Evolutionary conservation across 2,113 vertebrate genomes (phyloP).

Genomic region (Spea multiplicata): DNA sequence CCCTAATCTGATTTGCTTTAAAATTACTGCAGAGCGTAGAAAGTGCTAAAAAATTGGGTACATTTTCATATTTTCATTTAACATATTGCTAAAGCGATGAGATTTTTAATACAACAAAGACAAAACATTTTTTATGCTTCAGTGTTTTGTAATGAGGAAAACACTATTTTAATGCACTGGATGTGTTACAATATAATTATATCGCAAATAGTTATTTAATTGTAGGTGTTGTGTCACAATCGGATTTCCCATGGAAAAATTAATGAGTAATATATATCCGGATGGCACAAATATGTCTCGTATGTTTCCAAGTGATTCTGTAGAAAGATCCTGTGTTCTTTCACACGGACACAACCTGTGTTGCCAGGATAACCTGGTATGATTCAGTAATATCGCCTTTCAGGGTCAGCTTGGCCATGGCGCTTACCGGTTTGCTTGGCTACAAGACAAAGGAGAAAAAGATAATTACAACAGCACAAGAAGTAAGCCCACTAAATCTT

Average conservation of each 20-base stretch:
- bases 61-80: no score
- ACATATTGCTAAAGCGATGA: no score
- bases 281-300: neutral
- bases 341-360: constrained; percentile 54
- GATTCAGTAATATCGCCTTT: constrained; percentile 69
- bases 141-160: no score
- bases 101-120: no score
- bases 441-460: constrained; percentile 59
- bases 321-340: neutral
- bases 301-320: no score
- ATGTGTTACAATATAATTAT: neutral
- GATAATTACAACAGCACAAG: no score
- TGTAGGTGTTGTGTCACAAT: neutral
- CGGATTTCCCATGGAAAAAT: constrained; percentile 1
- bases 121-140: no score
- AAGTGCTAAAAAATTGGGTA: no score
- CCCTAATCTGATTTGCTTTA: no score
- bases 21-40: no score
- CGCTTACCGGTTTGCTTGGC: constrained; percentile 68
- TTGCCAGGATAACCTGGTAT: constrained; percentile 66
- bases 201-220: constrained; percentile 2
- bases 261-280: neutral
- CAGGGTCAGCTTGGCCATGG: constrained; percentile 70
- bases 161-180: no score
- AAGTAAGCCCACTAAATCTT: no score